Conservation (phyloP, 2,113 vertebrate genomes). For the Alethe castanea region DNA sequence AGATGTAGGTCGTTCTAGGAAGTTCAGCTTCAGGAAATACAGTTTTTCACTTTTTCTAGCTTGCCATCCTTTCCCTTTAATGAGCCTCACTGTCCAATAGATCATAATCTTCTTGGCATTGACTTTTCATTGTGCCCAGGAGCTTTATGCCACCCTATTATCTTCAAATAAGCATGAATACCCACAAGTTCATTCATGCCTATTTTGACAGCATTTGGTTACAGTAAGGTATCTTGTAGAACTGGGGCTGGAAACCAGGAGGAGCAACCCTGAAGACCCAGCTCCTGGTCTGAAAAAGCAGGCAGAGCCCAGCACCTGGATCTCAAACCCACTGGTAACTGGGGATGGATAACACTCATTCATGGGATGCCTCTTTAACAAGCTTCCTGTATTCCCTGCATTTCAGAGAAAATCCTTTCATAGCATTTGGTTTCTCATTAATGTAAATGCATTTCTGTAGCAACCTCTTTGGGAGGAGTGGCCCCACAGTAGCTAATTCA, state of each 20-base stretch:
- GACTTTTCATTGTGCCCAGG: background rate
- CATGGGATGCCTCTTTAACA: background rate
- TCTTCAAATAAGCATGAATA: background rate
- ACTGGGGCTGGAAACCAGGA: background rate
- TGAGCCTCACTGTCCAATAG: background rate
- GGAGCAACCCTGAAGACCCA: background rate
- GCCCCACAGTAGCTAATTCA: background rate
- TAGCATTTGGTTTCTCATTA: background rate
- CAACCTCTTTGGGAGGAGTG: background rate
- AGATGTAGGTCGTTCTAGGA: background rate
- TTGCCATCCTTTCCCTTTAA: background rate
- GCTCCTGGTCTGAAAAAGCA: background rate
- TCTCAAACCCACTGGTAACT: background rate
- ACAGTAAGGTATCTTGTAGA: background rate
- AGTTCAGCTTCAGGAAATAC: background rate
- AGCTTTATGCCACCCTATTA: background rate
- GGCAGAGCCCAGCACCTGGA: background rate
- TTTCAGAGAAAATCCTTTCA: background rate
- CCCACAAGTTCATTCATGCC: background rate
- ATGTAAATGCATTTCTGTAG: background rate
- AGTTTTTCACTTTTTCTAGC: background rate
- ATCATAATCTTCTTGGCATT: slow-evolving; percentile 26
- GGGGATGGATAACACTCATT: background rate
- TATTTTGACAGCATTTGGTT: background rate
- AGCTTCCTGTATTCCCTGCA: background rate